phyloP scores from a whole-genome alignment of 1,140 invertebrate genomes.

The Temnothorax nylanderi region DNA sequence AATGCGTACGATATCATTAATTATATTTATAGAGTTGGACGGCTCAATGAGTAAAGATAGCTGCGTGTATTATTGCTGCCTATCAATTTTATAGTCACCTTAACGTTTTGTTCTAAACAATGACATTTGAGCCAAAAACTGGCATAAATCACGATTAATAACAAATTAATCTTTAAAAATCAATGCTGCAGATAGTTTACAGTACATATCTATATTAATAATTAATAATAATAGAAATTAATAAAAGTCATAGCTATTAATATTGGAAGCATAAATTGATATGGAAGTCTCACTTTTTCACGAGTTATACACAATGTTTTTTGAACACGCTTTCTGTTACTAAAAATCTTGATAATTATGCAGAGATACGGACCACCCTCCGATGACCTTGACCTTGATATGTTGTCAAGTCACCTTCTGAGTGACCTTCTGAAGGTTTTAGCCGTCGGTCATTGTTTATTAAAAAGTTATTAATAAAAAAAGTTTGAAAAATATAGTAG shows the following conservation, averaged over 20 bases:
- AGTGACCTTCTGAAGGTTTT: too few relatives aligned
- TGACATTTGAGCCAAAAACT: neutral
- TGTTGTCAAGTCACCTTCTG: too few relatives aligned
- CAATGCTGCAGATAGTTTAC: neutral
- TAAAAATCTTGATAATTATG: neutral
- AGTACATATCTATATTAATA: neutral
- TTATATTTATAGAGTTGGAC: constrained; percentile 16
- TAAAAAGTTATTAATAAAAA: too few relatives aligned
- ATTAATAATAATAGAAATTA: neutral
- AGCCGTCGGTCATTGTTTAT: too few relatives aligned
- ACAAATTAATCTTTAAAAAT: constrained; percentile 5
- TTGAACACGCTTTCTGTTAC: neutral
- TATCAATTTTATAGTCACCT: neutral
- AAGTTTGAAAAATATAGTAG: too few relatives aligned
- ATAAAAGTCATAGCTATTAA: neutral
- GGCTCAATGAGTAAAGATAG: neutral
- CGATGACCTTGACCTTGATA: too few relatives aligned
- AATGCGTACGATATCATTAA: neutral
- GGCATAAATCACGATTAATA: neutral
- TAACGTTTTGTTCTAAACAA: neutral
- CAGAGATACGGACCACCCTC: too few relatives aligned
- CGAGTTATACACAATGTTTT: neutral
- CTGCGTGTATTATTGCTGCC: neutral
- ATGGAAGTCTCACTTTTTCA: constrained; percentile 7
- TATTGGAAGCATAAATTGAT: constrained; percentile 19